phyloP scores from a whole-genome alignment of 2,113 vertebrate species.

The Petrocephalus microphthalmus region DNA sequence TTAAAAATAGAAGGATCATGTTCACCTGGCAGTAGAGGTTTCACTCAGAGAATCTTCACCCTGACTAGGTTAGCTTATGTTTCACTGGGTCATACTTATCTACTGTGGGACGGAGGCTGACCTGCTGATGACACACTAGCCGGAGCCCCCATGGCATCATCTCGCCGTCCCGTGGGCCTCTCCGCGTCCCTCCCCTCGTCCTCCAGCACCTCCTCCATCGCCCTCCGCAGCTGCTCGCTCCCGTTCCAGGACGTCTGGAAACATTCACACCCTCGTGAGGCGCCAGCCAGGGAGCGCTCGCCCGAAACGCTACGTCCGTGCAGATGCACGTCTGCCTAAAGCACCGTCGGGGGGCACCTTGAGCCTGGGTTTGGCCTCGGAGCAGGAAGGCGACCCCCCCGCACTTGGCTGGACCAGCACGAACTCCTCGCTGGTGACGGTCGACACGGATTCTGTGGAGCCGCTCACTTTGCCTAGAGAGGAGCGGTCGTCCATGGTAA shows the following conservation, averaged over 20 bases:
- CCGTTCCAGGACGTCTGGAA: conserved; percentile 79
- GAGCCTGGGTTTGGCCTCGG: conserved; percentile 74
- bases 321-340: not conserved
- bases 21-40: not conserved
- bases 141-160: conserved; percentile 36
- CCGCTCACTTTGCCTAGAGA: conserved; percentile 72
- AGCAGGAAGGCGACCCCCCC: conserved; percentile 62
- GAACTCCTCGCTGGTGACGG: conserved; percentile 86
- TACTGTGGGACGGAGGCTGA: conserved; percentile 17
- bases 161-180: conserved; percentile 45
- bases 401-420: conserved; percentile 75
- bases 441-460: conserved; percentile 76
- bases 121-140: conserved; percentile 29
- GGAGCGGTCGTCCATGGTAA: conserved; percentile 79
- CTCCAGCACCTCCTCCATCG: conserved; percentile 84
- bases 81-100: not conserved
- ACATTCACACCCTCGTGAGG: not conserved
- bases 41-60: not conserved
- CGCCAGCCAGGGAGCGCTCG: not conserved
- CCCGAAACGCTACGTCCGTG: not conserved
- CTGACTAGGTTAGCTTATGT: not conserved
- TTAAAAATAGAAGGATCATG: not conserved
- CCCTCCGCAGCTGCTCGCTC: conserved; percentile 83
- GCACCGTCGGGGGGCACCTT: conserved; percentile 62
- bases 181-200: conserved; percentile 58